A percentile compares a stretch with the other conserved stretches of the same genome.
These are phyloP conservation scores for Sus cebifrons DNA, from an alignment of 2,797 vertebrate genomes.

Conservation along the genomic window DNA sequence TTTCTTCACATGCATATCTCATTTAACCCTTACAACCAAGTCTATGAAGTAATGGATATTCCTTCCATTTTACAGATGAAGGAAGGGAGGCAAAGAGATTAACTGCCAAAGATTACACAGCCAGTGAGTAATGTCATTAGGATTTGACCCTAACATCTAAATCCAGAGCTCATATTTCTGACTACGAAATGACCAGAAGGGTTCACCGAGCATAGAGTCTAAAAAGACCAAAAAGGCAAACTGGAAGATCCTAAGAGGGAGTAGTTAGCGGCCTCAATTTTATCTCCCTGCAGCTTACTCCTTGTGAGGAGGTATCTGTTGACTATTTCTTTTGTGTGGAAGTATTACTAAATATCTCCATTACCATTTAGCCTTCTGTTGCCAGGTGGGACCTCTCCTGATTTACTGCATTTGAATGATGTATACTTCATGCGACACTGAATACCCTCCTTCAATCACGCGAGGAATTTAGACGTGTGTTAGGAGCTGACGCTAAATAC, in stretches of 20 bases:
- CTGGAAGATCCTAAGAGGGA: not conserved
- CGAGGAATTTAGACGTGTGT: not conserved
- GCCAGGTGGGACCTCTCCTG: not conserved
- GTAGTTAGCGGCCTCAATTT: not conserved
- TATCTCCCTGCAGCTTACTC: not conserved
- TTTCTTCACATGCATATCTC: not conserved
- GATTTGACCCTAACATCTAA: not conserved
- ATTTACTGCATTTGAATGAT: constrained; percentile 32
- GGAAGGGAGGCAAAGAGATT: not conserved
- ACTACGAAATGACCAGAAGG: not conserved
- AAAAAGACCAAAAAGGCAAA: not conserved
- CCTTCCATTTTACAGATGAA: not conserved
- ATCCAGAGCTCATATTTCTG: not conserved
- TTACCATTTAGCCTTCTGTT: constrained; percentile 27
- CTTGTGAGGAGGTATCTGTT: not conserved
- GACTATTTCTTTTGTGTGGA: not conserved
- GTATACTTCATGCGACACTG: not conserved
- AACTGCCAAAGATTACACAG: not conserved
- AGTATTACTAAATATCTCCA: not conserved
- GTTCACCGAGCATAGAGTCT: not conserved
- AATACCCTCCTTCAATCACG: not conserved
- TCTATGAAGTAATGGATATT: not conserved
- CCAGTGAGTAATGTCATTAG: not conserved
- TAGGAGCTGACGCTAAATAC: not conserved
- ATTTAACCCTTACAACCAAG: not conserved